phyloP scores from a whole-genome alignment of 1,140 invertebrate species.

The Drosophila setifemur region DNA sequence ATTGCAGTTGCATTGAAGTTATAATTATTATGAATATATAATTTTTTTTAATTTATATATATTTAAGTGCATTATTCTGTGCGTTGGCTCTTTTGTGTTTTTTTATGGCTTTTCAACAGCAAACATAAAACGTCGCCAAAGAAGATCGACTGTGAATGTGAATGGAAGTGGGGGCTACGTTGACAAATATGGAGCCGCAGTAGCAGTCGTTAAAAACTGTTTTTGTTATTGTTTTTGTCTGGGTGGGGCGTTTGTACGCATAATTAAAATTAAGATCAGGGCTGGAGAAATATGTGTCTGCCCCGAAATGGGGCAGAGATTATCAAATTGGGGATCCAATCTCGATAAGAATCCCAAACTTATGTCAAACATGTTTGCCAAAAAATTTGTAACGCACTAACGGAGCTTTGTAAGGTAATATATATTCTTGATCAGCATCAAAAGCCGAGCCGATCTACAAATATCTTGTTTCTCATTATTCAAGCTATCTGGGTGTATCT shows the following conservation, averaged over 20 bases:
- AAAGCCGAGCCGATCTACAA: no score
- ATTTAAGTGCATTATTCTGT: neutral
- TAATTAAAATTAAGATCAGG: conserved; percentile 33
- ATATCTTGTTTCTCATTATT: no score
- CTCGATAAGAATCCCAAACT: no score
- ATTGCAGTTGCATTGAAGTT: conserved; percentile 55
- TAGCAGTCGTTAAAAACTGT: conserved; percentile 9
- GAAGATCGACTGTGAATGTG: conserved; percentile 73
- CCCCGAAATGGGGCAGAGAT: neutral
- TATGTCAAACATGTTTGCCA: no score
- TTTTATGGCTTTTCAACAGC: conserved; percentile 46
- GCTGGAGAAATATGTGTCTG: neutral
- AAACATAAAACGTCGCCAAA: conserved; percentile 64
- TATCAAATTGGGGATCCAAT: no score
- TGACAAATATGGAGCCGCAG: conserved; percentile 63
- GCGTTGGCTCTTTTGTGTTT: conserved; percentile 20
- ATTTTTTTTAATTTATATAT: conserved; percentile 15
- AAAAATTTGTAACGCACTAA: no score
- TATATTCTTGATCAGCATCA: no score
- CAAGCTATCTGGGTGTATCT: no score
- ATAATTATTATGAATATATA: conserved; percentile 47
- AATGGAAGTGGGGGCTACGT: conserved; percentile 38
- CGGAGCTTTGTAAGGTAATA: no score
- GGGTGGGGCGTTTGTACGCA: conserved; percentile 25
- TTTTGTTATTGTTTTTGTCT: conserved; percentile 10